These are phyloP conservation scores for Apis dorsata DNA, from an alignment of 1,140 invertebrate species.

Conservation along the genomic window DNA sequence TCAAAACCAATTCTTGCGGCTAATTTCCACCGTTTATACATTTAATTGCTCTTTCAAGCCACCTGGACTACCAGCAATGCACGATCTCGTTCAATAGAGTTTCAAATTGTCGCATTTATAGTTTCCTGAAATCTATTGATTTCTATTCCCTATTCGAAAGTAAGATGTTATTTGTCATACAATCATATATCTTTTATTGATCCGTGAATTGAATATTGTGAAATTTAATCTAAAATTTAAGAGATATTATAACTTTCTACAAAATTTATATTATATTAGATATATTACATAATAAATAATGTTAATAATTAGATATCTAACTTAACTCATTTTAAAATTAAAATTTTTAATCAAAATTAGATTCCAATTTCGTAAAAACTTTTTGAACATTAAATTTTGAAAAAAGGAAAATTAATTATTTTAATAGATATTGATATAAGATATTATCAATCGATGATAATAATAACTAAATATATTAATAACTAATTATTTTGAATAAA, in stretches of 20 bases:
- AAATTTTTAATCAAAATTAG: too few species aligned
- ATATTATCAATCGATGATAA: too few species aligned
- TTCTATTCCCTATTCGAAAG: neutral
- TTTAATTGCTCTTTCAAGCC: conserved; percentile 63
- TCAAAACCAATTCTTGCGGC: conserved; percentile 64
- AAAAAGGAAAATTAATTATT: too few species aligned
- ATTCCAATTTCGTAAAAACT: too few species aligned
- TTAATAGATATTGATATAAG: too few species aligned
- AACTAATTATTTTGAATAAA: too few species aligned
- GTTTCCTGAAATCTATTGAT: conserved; percentile 18
- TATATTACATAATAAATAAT: too few species aligned
- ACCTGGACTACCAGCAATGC: conserved; percentile 56
- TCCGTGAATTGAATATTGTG: too few species aligned
- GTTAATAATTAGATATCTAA: too few species aligned
- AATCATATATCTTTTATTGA: neutral
- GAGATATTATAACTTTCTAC: neutral
- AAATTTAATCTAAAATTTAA: neutral
- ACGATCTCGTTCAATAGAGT: conserved; percentile 14
- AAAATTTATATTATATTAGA: neutral
- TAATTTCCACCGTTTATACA: conserved; percentile 67
- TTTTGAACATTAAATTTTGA: too few species aligned
- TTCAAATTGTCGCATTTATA: conserved; percentile 7
- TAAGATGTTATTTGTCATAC: neutral
- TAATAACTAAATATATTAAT: too few species aligned
- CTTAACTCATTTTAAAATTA: too few species aligned